These are phyloP conservation scores for Condylura cristata DNA, from an alignment of 2,113 vertebrate species.

Conservation along the genomic window DNA sequence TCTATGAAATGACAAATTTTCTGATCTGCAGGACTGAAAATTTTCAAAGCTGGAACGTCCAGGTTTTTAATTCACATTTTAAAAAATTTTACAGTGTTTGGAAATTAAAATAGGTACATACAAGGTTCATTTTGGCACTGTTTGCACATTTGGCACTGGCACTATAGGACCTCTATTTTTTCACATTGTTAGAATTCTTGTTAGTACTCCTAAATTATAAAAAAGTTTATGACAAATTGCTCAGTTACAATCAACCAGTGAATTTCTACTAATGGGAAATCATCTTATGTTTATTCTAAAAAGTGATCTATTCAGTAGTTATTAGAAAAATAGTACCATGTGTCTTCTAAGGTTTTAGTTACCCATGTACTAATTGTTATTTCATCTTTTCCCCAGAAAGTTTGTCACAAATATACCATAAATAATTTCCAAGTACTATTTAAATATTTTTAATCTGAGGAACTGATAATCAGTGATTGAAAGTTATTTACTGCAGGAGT, in stretches of 20 bases:
- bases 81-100: neutral
- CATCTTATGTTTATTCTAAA: neutral
- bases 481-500: neutral
- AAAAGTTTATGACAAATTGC: neutral
- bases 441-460: neutral
- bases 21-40: neutral
- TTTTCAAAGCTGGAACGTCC: neutral
- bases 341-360: neutral
- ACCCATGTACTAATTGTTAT: neutral
- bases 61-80: neutral
- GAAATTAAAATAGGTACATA: constrained; percentile 29
- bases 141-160: constrained; percentile 19
- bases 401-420: neutral
- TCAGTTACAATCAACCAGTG: neutral
- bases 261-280: neutral
- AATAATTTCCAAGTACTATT: neutral
- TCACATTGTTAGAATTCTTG: neutral
- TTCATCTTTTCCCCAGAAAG: neutral
- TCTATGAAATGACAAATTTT: constrained; percentile 43
- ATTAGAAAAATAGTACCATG: neutral
- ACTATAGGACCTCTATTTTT: neutral
- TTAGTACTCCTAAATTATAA: neutral
- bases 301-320: neutral
- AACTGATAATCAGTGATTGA: neutral
- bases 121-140: neutral